These are phyloP conservation scores for Catagonus wagneri DNA, from an alignment of 2,113 vertebrate genomes.

Conservation along the genomic window DNA sequence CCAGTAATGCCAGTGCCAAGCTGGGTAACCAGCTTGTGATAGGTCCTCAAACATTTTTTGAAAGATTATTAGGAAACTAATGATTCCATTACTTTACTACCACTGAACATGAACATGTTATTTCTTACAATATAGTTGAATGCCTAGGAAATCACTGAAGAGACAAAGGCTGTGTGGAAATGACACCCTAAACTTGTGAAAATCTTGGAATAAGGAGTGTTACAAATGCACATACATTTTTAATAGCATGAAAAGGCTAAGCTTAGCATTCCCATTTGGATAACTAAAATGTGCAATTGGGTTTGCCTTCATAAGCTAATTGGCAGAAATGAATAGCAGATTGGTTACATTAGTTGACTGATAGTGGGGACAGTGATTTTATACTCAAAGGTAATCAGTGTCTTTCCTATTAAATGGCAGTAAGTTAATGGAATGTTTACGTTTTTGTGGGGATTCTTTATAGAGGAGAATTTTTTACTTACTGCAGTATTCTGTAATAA, in stretches of 20 bases:
- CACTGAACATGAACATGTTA: background rate
- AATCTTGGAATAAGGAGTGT: background rate
- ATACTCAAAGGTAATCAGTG: constrained; percentile 52
- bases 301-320: constrained; percentile 50
- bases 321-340: constrained; percentile 68
- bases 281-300: background rate
- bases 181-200: background rate
- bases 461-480: constrained; percentile 72
- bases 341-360: constrained; percentile 65
- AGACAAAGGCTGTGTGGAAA: background rate
- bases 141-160: background rate
- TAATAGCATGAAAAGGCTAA: constrained; percentile 26
- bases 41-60: background rate
- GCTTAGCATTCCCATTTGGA: constrained; percentile 56
- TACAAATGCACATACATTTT: background rate
- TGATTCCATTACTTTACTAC: background rate
- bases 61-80: background rate
- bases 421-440: constrained; percentile 63
- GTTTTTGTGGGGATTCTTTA: constrained; percentile 61
- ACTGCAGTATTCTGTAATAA: constrained; percentile 76
- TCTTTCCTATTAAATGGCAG: constrained; percentile 57
- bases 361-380: constrained; percentile 62
- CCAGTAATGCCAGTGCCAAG: background rate
- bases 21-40: background rate
- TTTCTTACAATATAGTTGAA: background rate